Evolutionary conservation across 2,113 vertebrate genomes (phyloP).

Genomic region (Pseudorectes ferrugineus): DNA sequence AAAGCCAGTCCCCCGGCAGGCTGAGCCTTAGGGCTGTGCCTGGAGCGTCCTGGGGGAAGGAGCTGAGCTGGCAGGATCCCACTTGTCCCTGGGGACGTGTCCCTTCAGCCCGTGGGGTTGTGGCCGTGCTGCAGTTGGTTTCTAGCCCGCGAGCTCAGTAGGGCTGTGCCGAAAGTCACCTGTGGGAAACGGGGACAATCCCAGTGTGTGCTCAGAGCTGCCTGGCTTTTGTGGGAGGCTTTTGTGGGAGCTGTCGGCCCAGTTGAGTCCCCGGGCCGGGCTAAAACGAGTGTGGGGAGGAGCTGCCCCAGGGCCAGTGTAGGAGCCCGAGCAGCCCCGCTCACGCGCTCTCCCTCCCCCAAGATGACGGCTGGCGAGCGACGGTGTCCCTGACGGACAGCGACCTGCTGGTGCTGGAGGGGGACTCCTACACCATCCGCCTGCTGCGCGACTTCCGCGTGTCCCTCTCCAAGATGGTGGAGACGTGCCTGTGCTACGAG

Average conservation of each 20-base stretch:
- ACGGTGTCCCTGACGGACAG: constrained; percentile 81
- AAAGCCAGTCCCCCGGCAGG: rapidly evolving
- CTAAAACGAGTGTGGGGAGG: rapidly evolving
- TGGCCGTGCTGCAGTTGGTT: not conserved
- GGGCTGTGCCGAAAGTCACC: rapidly evolving
- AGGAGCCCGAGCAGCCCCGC: not conserved
- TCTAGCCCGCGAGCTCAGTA: rapidly evolving
- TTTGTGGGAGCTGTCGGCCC: rapidly evolving
- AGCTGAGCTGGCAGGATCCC: not conserved
- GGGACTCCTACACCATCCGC: constrained; percentile 78
- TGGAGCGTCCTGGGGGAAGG: not conserved
- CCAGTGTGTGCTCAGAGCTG: not conserved
- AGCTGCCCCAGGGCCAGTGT: not conserved
- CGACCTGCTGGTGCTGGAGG: constrained; percentile 83
- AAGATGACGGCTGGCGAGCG: constrained; percentile 80
- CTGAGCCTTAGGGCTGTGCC: not conserved
- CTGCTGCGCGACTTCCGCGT: constrained; percentile 87
- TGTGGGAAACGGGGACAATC: not conserved
- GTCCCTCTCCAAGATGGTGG: constrained; percentile 88
- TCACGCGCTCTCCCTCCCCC: not conserved
- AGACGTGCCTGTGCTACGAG: constrained; percentile 82
- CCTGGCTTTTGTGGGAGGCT: not conserved
- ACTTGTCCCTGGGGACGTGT: rapidly evolving
- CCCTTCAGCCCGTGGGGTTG: not conserved
- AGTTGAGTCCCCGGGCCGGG: rapidly evolving